Conservation (phyloP, 2,113 vertebrate species). For the Chroicocephalus ridibundus region DNA sequence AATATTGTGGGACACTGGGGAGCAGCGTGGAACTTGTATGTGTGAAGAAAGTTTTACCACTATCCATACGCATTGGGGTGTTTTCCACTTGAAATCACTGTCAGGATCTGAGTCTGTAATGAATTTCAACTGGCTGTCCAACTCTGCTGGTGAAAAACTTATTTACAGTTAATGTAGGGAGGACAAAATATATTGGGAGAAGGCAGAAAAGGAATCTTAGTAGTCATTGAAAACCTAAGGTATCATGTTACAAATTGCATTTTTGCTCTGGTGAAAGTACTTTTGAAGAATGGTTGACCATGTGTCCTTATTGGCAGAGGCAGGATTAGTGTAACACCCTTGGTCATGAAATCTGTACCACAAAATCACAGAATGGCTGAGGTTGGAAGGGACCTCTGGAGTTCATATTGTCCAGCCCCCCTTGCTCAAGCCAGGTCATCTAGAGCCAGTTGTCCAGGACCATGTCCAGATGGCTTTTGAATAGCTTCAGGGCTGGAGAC, state of each 20-base stretch:
- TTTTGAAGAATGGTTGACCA: neutral
- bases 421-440: neutral
- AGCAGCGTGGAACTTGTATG: neutral
- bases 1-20: neutral
- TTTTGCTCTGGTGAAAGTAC: neutral
- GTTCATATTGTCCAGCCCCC: neutral
- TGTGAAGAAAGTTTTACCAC: neutral
- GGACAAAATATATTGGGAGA: neutral
- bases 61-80: neutral
- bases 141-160: neutral
- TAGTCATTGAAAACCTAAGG: neutral
- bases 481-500: neutral
- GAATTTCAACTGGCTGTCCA: neutral
- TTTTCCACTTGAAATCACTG: neutral
- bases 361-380: neutral
- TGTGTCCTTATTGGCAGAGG: neutral
- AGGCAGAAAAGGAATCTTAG: neutral
- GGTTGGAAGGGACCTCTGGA: neutral
- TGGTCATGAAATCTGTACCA: neutral
- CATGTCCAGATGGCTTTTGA: neutral
- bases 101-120: neutral
- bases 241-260: neutral
- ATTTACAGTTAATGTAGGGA: neutral
- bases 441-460: neutral
- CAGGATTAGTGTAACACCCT: neutral